Conservation (phyloP, 1,140 invertebrate species). For the Zaprionus davidi region DNA sequence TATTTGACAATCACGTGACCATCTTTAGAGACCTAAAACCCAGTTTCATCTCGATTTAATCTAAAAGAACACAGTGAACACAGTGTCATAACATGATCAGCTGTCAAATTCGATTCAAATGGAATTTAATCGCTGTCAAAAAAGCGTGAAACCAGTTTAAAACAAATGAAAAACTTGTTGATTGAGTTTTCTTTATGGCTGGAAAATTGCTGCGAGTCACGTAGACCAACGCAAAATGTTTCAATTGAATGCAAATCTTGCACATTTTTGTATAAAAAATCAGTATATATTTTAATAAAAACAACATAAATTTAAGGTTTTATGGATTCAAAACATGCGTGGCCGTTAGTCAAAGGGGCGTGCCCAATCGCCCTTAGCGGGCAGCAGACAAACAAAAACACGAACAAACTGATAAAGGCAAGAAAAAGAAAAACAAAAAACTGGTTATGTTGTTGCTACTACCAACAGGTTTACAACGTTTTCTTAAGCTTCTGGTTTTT, state of each 20-base stretch:
- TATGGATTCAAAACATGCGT: conserved; percentile 31
- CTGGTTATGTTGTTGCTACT: conserved; percentile 44
- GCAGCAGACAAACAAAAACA: conserved; percentile 30
- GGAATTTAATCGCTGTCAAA: conserved; percentile 15
- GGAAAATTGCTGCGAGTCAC: conserved; percentile 65
- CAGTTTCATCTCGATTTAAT: conserved; percentile 1
- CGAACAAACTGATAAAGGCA: conserved; percentile 51
- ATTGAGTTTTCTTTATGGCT: conserved; percentile 37
- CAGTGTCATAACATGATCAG: conserved; percentile 16
- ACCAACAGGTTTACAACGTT: conserved; percentile 50
- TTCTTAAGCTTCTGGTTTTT: conserved; percentile 26
- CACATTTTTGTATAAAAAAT: conserved; percentile 18
- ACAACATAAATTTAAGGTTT: conserved; percentile 47
- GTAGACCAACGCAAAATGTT: conserved; percentile 57
- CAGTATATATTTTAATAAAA: conserved; percentile 24
- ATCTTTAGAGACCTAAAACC: conserved; percentile 1
- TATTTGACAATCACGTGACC: conserved; percentile 10
- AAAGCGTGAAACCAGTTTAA: conserved; percentile 31
- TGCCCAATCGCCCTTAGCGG: conserved; percentile 21
- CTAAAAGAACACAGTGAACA: conserved; percentile 12
- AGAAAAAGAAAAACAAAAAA: conserved; percentile 50
- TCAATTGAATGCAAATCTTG: conserved; percentile 49
- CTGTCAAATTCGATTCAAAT: conserved; percentile 16
- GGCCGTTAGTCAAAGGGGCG: conserved; percentile 36
- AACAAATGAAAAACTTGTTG: conserved; percentile 52